Conservation (phyloP, 2,113 vertebrate species). For the Oreochromis aureus region DNA sequence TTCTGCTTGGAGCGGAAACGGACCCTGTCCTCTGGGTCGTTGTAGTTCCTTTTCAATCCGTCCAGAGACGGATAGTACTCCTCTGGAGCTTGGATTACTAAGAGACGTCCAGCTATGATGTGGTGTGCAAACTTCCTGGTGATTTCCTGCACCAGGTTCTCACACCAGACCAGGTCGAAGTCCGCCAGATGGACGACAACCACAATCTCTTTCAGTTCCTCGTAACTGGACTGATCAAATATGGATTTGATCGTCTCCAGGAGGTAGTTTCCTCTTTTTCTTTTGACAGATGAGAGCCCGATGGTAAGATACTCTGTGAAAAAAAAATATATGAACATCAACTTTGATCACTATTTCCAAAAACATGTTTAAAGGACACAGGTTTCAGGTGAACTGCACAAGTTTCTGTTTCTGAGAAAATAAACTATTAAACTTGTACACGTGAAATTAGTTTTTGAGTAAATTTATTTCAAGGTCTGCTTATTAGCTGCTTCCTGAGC, state of each 20-base stretch:
- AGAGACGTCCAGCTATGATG: constrained; percentile 90
- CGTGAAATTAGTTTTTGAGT: neutral
- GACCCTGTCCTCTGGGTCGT: constrained; percentile 93
- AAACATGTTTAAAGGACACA: neutral
- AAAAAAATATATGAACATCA: neutral
- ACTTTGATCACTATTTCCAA: neutral
- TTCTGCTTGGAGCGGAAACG: constrained; percentile 98
- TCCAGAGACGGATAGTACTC: constrained; percentile 90
- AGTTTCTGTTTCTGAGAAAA: neutral
- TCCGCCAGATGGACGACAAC: constrained; percentile 94
- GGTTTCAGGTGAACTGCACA: neutral
- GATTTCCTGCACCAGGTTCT: constrained; percentile 89
- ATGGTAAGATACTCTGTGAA: constrained; percentile 90
- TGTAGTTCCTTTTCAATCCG: constrained; percentile 97
- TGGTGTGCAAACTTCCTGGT: constrained; percentile 95
- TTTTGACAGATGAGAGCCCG: constrained; percentile 91
- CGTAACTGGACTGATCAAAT: constrained; percentile 98
- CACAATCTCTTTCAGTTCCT: constrained; percentile 92
- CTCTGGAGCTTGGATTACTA: constrained; percentile 93
- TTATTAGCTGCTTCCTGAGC: neutral
- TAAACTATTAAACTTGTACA: neutral
- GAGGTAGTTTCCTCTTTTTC: constrained; percentile 93
- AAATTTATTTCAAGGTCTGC: neutral
- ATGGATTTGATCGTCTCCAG: constrained; percentile 94
- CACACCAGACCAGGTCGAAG: constrained; percentile 90